These are phyloP conservation scores for Stichodactyla helianthus DNA, from an alignment of 64 coral and sea anemone genomes.

Conservation along the genomic window DNA sequence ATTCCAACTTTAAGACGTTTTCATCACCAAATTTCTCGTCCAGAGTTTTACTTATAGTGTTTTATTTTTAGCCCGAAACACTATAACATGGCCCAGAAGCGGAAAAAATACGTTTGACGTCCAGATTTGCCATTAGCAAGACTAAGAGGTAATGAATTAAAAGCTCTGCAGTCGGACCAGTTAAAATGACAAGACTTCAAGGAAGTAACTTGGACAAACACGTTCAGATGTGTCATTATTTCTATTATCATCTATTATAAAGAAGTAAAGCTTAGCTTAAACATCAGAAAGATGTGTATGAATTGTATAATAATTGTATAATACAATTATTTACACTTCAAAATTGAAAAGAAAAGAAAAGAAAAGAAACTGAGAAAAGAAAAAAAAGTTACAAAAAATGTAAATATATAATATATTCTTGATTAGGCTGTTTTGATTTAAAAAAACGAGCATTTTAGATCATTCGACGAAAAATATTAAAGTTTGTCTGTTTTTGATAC, in stretches of 20 bases:
- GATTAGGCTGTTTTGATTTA: too few relatives aligned
- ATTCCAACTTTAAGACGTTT: not conserved
- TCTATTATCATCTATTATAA: not conserved
- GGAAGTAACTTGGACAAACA: not conserved
- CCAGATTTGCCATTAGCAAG: not conserved
- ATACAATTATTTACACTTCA: too few relatives aligned
- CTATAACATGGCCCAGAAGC: not conserved
- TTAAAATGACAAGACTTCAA: slow-evolving; percentile 3
- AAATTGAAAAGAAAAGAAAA: too few relatives aligned
- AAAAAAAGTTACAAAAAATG: too few relatives aligned
- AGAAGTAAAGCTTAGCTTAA: not conserved
- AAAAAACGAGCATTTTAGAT: too few relatives aligned
- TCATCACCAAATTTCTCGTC: not conserved
- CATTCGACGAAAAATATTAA: too few relatives aligned
- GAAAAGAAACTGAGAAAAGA: too few relatives aligned
- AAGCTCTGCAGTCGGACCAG: not conserved
- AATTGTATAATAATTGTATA: not conserved
- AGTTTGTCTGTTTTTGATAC: too few relatives aligned
- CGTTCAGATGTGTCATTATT: not conserved
- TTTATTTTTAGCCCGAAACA: not conserved
- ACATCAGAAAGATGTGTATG: not conserved
- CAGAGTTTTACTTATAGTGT: not conserved
- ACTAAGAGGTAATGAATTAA: not conserved
- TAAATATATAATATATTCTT: too few relatives aligned
- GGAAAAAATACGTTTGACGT: not conserved